Conservation (phyloP, 2,888 invertebrate species). For the Acronicta aceris region DNA sequence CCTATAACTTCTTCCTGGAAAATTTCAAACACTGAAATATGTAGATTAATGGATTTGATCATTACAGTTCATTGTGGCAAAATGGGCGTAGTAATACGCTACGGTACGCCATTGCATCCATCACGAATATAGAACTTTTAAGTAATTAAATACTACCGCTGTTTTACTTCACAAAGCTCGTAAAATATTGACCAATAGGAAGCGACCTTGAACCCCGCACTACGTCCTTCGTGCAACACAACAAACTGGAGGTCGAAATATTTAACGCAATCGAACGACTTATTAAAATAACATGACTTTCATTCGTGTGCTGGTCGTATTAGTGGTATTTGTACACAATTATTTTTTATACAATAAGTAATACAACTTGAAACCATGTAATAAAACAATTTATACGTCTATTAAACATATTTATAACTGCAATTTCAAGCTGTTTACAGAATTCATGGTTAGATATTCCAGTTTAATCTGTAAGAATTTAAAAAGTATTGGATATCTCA, state of each 20-base stretch:
- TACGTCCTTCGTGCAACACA: conserved; percentile 54
- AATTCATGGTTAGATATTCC: no score
- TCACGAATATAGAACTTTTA: background rate
- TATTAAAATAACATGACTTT: conserved; percentile 34
- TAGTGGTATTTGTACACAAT: conserved; percentile 27
- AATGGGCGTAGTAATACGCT: no score
- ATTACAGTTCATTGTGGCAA: no score
- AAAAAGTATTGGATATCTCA: background rate
- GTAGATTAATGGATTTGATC: no score
- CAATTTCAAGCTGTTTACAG: no score
- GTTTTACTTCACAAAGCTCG: conserved; percentile 26
- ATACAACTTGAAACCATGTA: background rate
- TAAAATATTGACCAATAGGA: conserved; percentile 56
- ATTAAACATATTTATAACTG: no score
- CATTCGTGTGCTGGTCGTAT: conserved; percentile 18
- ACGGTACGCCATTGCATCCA: no score
- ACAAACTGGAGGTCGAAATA: conserved; percentile 45
- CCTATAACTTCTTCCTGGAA: no score
- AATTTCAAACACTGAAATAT: no score
- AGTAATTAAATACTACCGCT: conserved; percentile 1
- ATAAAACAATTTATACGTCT: background rate
- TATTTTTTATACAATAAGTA: conserved; percentile 1
- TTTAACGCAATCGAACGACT: conserved; percentile 41
- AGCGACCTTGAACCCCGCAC: conserved; percentile 59
- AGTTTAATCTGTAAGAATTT: background rate